A percentile compares a stretch with the other conserved stretches of the same genome.
These are phyloP conservation scores for Tachina grossa DNA, from an alignment of 2,888 invertebrate genomes.

Conservation along the genomic window DNA sequence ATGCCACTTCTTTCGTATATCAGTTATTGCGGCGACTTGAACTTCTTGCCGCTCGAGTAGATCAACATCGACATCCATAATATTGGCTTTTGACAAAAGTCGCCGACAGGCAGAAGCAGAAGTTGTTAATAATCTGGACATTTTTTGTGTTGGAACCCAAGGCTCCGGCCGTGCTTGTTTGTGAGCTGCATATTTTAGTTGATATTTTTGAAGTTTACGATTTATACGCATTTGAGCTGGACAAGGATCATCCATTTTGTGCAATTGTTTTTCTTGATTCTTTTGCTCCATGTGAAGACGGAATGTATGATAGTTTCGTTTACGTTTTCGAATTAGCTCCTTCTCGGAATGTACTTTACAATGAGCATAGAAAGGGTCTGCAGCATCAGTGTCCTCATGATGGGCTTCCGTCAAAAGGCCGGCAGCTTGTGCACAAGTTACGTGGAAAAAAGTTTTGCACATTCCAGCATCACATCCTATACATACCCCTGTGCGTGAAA, in stretches of 20 bases:
- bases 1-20: constrained; percentile 96
- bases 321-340: constrained; percentile 90
- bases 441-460: constrained; percentile 98
- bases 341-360: constrained; percentile 98
- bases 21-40: constrained; percentile 90
- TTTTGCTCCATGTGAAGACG: constrained; percentile 91
- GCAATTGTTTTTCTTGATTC: constrained; percentile 76
- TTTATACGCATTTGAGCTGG: constrained; percentile 90
- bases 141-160: constrained; percentile 98
- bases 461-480: constrained; percentile 99
- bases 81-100: constrained; percentile 92
- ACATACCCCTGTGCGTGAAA: constrained; percentile 96
- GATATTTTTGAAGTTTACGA: constrained; percentile 91
- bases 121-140: constrained; percentile 94
- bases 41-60: constrained; percentile 92
- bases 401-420: constrained; percentile 96
- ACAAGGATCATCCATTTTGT: constrained; percentile 82
- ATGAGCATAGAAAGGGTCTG: constrained; percentile 98
- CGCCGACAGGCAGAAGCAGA: constrained; percentile 94
- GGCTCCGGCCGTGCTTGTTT: constrained; percentile 90
- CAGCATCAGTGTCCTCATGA: constrained; percentile 94
- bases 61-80: constrained; percentile 94
- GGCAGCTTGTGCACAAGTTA: constrained; percentile 97
- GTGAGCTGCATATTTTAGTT: constrained; percentile 90
- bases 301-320: constrained; percentile 92